Conservation (phyloP, 2,113 vertebrate species). For the Colaptes auratus region DNA sequence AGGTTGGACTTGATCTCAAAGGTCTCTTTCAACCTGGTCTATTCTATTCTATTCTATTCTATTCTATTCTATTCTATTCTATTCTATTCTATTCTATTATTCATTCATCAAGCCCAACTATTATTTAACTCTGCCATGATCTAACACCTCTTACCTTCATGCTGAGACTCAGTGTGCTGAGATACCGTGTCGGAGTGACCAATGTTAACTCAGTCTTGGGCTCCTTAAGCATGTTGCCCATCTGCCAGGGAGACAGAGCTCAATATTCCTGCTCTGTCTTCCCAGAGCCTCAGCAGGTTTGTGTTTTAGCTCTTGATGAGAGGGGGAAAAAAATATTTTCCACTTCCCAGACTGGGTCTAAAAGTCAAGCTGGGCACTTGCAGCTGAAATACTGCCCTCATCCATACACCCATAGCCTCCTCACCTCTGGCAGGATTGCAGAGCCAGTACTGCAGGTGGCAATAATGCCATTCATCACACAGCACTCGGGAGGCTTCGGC, state of each 20-base stretch:
- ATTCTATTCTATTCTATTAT: too few relatives aligned
- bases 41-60: too few relatives aligned
- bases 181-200: rapidly evolving
- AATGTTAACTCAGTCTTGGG: not conserved
- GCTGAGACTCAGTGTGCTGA: not conserved
- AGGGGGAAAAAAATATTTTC: not conserved
- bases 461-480: rapidly evolving
- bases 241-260: not conserved
- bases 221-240: rapidly evolving
- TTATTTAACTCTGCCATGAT: too few relatives aligned
- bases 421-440: not conserved
- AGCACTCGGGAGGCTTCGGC: rapidly evolving
- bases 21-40: too few relatives aligned
- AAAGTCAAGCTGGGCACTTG: not conserved
- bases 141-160: not conserved
- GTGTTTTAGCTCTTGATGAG: not conserved
- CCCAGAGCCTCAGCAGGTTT: not conserved
- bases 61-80: too few relatives aligned
- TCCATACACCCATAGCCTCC: not conserved
- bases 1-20: too few relatives aligned
- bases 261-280: rapidly evolving
- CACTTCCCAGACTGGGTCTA: not conserved
- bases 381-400: not conserved
- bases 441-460: rapidly evolving
- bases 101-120: too few relatives aligned